phyloP scores from a whole-genome alignment of 2,797 vertebrate species.

The Setipinna tenuifilis region DNA sequence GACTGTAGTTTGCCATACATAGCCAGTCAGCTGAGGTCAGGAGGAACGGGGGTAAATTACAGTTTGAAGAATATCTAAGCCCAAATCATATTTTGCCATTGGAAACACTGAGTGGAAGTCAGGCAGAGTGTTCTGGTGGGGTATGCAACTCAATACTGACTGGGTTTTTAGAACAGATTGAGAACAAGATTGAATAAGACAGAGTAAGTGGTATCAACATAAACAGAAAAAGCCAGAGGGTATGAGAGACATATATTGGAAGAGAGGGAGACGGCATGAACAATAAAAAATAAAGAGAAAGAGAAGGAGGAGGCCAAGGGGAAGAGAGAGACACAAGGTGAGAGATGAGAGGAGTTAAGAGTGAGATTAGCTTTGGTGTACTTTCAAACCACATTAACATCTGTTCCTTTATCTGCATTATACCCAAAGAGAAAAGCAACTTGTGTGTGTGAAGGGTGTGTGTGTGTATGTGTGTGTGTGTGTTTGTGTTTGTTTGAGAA shows the following conservation, averaged over 20 bases:
- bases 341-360: too few species aligned
- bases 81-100: neutral
- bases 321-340: too few species aligned
- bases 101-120: neutral
- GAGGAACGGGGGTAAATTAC: constrained; percentile 6
- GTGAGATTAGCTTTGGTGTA: constrained; percentile 32
- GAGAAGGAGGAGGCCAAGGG: too few species aligned
- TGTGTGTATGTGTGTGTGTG: too few species aligned
- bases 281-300: too few species aligned
- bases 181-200: neutral
- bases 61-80: neutral
- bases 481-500: too few species aligned
- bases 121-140: neutral
- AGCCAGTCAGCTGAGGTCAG: constrained; percentile 9
- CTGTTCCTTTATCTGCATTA: constrained; percentile 40
- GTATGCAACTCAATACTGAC: neutral
- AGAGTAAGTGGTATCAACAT: neutral
- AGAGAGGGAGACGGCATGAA: too few species aligned
- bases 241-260: too few species aligned
- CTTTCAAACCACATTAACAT: constrained; percentile 36
- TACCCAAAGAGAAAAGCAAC: constrained; percentile 16
- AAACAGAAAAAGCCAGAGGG: too few species aligned
- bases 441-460: too few species aligned
- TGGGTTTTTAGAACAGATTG: neutral
- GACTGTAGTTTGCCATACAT: neutral